Evolutionary conservation across 2,888 invertebrate genomes (phyloP).

Genomic region (Monopis laevigella): DNA sequence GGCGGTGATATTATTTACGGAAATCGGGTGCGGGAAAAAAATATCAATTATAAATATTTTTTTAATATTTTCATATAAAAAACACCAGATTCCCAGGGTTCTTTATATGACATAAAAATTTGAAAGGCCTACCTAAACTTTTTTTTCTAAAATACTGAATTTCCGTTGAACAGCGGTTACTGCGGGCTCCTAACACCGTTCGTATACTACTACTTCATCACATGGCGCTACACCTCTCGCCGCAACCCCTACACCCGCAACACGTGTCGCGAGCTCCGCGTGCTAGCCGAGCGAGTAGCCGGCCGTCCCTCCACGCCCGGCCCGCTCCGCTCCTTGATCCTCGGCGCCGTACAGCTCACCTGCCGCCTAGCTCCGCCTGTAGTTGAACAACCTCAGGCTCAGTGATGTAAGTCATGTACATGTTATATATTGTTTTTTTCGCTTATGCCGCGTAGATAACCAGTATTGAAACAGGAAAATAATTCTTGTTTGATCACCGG

Average conservation of each 20-base stretch:
- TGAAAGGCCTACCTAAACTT: too few relatives aligned
- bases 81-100: too few relatives aligned
- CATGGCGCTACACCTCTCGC: slow-evolving; percentile 88
- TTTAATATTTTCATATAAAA: too few relatives aligned
- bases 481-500: neutral
- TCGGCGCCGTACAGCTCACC: slow-evolving; percentile 73
- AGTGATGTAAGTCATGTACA: neutral
- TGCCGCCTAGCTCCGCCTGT: slow-evolving; percentile 80
- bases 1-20: too few relatives aligned
- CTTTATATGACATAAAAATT: too few relatives aligned
- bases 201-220: slow-evolving; percentile 96
- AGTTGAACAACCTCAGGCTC: slow-evolving; percentile 27
- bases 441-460: too few relatives aligned
- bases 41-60: too few relatives aligned
- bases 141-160: too few relatives aligned
- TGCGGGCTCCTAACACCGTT: slow-evolving; percentile 92
- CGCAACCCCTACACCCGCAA: slow-evolving; percentile 96
- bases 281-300: slow-evolving; percentile 74
- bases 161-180: slow-evolving; percentile 75
- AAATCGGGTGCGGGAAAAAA: too few relatives aligned
- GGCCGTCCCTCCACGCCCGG: slow-evolving; percentile 75
- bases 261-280: slow-evolving; percentile 88
- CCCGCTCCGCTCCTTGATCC: slow-evolving; percentile 68
- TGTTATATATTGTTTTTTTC: neutral
- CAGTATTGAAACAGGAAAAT: too few relatives aligned